Evolutionary conservation across 37 sponge, comb jelly and placozoan species (phyloP).

Genomic region (Spongilla lacustris): DNA sequence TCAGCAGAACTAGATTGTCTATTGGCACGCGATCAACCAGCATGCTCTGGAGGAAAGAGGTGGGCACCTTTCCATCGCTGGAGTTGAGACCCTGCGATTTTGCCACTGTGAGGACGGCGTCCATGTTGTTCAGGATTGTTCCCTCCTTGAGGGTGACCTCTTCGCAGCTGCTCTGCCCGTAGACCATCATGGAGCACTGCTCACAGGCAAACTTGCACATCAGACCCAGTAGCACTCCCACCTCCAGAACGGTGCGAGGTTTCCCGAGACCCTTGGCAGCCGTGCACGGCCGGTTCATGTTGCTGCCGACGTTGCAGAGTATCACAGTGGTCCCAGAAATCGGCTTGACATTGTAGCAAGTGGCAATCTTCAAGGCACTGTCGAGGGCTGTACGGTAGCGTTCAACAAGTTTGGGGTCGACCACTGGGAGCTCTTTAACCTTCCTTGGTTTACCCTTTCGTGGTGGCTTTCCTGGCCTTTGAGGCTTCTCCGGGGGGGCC

Average conservation of each 20-base stretch:
- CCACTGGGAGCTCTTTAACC: slow-evolving; percentile 19
- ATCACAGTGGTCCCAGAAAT: slow-evolving; percentile 91
- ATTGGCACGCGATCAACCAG: slow-evolving; percentile 52
- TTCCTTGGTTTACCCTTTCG: slow-evolving; percentile 20
- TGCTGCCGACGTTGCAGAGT: slow-evolving; percentile 81
- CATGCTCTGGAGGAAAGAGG: slow-evolving; percentile 27
- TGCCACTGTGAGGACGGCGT: slow-evolving; percentile 24
- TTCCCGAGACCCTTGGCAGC: slow-evolving; percentile 90
- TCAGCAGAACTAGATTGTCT: slow-evolving; percentile 87
- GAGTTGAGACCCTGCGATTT: slow-evolving; percentile 9
- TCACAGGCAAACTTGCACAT: slow-evolving; percentile 99
- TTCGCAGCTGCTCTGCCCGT: slow-evolving; percentile 40
- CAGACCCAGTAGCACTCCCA: slow-evolving; percentile 89
- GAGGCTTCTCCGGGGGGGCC: not conserved
- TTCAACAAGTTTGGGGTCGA: slow-evolving; percentile 58
- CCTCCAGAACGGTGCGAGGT: slow-evolving; percentile 83
- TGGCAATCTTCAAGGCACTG: slow-evolving; percentile 92
- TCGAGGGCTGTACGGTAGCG: slow-evolving; percentile 88
- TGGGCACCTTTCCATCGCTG: slow-evolving; percentile 44
- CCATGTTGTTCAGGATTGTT: slow-evolving; percentile 87
- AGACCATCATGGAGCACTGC: slow-evolving; percentile 78
- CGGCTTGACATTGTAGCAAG: slow-evolving; percentile 94
- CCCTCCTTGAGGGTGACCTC: slow-evolving; percentile 78
- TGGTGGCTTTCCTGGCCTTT: not conserved
- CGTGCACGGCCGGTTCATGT: slow-evolving; percentile 88